These are phyloP conservation scores for Garra rufa DNA, from an alignment of 2,113 vertebrate species.

Conservation along the genomic window DNA sequence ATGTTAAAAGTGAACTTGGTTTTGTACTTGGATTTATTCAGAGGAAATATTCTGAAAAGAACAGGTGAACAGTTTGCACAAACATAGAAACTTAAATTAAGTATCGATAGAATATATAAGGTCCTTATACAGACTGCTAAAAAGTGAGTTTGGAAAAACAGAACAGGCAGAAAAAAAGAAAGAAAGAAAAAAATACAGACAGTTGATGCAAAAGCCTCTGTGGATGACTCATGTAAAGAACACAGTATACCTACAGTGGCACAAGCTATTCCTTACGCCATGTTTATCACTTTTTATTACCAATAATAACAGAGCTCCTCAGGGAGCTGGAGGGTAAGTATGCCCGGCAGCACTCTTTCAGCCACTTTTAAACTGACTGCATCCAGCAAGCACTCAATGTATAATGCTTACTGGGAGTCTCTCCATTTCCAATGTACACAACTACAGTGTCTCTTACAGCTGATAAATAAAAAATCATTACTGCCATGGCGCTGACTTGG, in stretches of 20 bases:
- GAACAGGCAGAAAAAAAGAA: not conserved
- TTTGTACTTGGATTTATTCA: not conserved
- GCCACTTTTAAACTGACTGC: constrained; percentile 66
- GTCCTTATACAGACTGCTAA: not conserved
- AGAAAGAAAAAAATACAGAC: constrained; percentile 22
- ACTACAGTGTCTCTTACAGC: constrained; percentile 58
- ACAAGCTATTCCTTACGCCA: constrained; percentile 65
- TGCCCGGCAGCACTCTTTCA: constrained; percentile 74
- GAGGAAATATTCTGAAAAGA: not conserved
- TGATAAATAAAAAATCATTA: constrained; percentile 56
- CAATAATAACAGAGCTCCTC: constrained; percentile 80
- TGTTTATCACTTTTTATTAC: constrained; percentile 80
- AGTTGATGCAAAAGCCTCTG: constrained; percentile 40
- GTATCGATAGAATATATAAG: not conserved
- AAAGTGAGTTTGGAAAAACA: constrained; percentile 51
- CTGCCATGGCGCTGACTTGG: constrained; percentile 9
- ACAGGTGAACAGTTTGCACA: not conserved
- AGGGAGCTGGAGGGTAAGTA: constrained; percentile 77
- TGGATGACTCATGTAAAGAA: constrained; percentile 56
- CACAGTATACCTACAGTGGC: constrained; percentile 59
- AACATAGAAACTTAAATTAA: not conserved
- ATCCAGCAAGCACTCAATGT: constrained; percentile 52
- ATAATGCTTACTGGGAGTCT: constrained; percentile 46
- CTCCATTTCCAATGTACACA: constrained; percentile 1
- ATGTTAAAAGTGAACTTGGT: not conserved